Evolutionary conservation across 1,140 invertebrate species (phyloP), one percentile per base, ranked within the genome.

Genomic region (Ditylenchus dipsaci): DNA sequence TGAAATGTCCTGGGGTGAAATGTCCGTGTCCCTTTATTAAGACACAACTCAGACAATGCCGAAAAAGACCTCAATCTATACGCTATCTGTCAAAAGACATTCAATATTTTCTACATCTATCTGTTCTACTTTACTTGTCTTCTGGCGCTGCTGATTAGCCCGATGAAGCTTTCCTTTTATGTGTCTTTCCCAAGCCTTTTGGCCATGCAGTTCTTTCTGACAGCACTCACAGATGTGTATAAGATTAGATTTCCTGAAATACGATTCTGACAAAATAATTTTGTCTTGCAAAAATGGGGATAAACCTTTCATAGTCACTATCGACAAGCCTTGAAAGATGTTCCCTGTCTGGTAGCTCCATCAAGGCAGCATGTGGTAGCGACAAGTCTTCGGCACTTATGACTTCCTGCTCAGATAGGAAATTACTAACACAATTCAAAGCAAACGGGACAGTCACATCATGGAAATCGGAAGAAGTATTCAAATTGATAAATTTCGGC

Each of bases 381-480:
- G 59, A 19, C 29, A 21, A 61, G 59, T 26, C 5, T 30, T 19
- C 19, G 5, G 8, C 1, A 53, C n/a, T 53, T 26, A 53, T 17
- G 23, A 71, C 42, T 38, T 47, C 7, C 21, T 66, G 13, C 3
- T 49, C 45, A 17, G 74, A 9, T 1, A 76, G 27, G 43, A 76
- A 76, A 23, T 26, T 26, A 30, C 49, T 53, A 29, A 66, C 49
- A 1, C 43, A 42, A 21, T 79, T 58, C 38, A 74, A 27, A n/a
- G 76, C 75, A 65, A 74, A 79, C 3, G 75, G 75, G 26, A 76
- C 76, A 57, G 78, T 45, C 5, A 62, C 30, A 13, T 63, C 73
- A 43, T 49, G 49, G 56, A 76, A 76, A 1, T 71, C 23, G n/a
- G 17, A 43, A 19, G 75, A 76, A 5, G 75, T 76, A 38, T 76